Evolutionary conservation across 2,113 vertebrate genomes (phyloP), one percentile per base, ranked within the genome.

Genomic region (Centropus bengalensis): DNA sequence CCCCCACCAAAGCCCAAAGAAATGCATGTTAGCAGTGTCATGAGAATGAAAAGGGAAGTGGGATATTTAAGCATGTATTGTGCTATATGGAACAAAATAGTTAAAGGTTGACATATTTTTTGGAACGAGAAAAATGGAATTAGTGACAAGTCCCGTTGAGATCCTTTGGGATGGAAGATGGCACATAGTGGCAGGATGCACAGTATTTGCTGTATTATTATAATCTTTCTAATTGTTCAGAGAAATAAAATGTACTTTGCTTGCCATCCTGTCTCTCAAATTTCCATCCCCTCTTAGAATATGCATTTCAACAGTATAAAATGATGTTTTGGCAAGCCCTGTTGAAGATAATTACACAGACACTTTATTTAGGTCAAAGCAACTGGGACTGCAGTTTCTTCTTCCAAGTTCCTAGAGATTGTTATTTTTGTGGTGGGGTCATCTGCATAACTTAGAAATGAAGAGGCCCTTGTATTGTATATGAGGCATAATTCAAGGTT

Each of bases 301-400:
- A 82, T 86, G 81, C 77, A 95, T 97, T 95, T 96, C 95, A 96
- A 96, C 94, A 94, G 82, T 91, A 88, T 96, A 96, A 97, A 96
- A 94, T 96, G 94, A 95, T 94, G 93, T 95, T 97, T 96, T 97
- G 94, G 89, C 83, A 88, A 88, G 88, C 93, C 78, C 38, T 51
- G 7, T 78, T 93, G 80, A 70, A 88, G 80, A 85, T 96, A 94
- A 96, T 94, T 91, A 49, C 74, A 94, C 79, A 92, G 89, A 94
- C 64, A 69, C 89, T 96, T 95, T 96, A 94, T 97, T 95, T 86
- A 91, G 93, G 93, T 96, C 88, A 91, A 93, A 95, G 80, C 60
- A 86, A 94, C 68, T 96, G 89, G 91, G 91, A 91, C 71, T 75
- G 49, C 76, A 81, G 56, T 80, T 95, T 91, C 60, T 84, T 96